Conservation (phyloP, 1,140 invertebrate species). For the Wiebesia pumilae region DNA sequence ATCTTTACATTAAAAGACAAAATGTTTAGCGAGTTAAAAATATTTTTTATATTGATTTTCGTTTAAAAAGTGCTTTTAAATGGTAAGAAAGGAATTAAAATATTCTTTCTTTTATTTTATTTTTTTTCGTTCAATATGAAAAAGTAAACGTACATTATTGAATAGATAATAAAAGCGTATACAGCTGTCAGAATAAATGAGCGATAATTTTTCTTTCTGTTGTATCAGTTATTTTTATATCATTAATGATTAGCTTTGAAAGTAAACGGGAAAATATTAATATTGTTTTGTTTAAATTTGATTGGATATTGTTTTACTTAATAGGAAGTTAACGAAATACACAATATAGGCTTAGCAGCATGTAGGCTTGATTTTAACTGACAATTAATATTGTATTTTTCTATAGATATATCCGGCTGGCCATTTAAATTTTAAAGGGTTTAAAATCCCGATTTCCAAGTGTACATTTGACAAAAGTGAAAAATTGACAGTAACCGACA, state of each 20-base stretch:
- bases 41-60: no score
- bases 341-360: no score
- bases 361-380: no score
- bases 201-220: background rate
- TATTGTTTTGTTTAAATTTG: no score
- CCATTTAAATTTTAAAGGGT: conserved; percentile 40
- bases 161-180: background rate
- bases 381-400: no score
- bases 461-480: background rate
- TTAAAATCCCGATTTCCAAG: background rate
- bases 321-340: no score
- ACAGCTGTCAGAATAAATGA: background rate
- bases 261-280: background rate
- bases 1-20: no score
- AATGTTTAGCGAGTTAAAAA: no score
- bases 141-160: background rate
- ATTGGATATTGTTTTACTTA: no score
- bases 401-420: background rate
- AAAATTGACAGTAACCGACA: background rate
- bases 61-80: no score
- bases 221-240: background rate
- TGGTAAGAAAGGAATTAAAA: no score
- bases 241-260: background rate
- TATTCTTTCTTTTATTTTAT: no score
- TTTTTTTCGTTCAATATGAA: background rate